Base-by-base conservation (phyloP, 2,113 vertebrate species). In the Origma solitaria region DNA sequence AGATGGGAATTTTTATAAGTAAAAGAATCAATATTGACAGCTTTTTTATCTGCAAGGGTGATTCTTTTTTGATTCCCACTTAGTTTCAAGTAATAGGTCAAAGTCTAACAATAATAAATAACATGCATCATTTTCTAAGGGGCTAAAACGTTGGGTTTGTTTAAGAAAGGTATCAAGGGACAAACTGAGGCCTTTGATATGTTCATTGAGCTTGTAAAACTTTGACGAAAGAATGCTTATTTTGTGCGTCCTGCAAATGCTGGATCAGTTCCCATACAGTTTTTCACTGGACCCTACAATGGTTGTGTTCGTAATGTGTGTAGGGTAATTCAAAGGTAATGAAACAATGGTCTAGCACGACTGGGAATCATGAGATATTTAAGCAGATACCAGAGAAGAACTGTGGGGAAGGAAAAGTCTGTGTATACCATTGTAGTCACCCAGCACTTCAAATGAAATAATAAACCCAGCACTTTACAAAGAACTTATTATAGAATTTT, bases 341-440 rank as follows among this genome's bases (percentile, higher is more conserved):
- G 73, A 90, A 94, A 96, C 95, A 96, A 96, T 95, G 72, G 90
- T 58, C 15, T 71, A 80, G 35, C 8, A 2, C 89, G 66, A 95
- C 84, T 92, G 93, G 95, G 53, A 93, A 92, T 71, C 70, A 84
- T 77, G 66, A 92, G 88, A 84, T 86, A 83, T 58, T 90, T 83
- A 75, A 51, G 61, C 57, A 94, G 88, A 92, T 82, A 89, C 80
- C 45, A 81, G 76, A 78, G 90, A 88, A 93, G 37, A 76, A 76
- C 61, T 79, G 38, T 37, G 66, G 85, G 75, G 95, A 95, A 97
- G 96, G 96, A 97, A 97, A 97, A 86, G 93, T 80, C 90, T 97
- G 92, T 88, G 93, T 97, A 88, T 93, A 93, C 62, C 75, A 92
- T 77, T 97, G 90, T 92, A 71, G 53, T 90, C 82, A 81, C 60